Evolutionary conservation across 2,113 vertebrate species (phyloP).

Genomic region (Falcunculus frontatus): DNA sequence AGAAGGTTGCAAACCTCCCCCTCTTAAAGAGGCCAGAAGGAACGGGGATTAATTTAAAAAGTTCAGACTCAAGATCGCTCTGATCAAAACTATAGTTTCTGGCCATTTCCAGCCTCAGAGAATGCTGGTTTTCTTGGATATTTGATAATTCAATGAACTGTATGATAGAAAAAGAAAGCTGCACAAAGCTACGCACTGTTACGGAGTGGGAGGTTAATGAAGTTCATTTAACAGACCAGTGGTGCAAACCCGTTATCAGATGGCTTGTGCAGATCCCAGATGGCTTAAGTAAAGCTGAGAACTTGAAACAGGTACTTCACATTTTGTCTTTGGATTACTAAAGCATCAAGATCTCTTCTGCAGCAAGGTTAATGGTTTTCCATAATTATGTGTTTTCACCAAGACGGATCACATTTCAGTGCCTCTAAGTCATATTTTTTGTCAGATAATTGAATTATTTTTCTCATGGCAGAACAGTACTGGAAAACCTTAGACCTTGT

Average conservation of each 20-base stretch:
- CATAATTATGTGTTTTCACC: neutral
- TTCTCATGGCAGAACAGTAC: neutral
- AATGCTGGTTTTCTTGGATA: neutral
- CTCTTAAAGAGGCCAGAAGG: neutral
- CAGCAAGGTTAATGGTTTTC: neutral
- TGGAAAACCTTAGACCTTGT: neutral
- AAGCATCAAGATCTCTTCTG: neutral
- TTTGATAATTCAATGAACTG: neutral
- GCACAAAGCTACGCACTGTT: neutral
- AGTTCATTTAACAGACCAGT: constrained; percentile 59
- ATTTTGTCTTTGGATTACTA: neutral
- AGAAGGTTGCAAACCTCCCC: neutral
- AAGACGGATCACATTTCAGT: neutral
- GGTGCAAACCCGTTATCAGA: constrained; percentile 34
- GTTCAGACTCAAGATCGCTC: neutral
- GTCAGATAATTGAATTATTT: neutral
- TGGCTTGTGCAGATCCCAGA: constrained; percentile 28
- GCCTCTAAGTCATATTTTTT: neutral
- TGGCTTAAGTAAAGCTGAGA: constrained; percentile 7
- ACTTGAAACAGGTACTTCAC: neutral
- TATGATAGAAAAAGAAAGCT: neutral
- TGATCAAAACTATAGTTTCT: neutral
- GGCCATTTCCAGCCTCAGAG: neutral
- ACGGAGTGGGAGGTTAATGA: constrained; percentile 26
- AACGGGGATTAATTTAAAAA: neutral